Base-by-base conservation (phyloP, 2,888 invertebrate species). In the Kuschelorhynchus macadamiae region DNA sequence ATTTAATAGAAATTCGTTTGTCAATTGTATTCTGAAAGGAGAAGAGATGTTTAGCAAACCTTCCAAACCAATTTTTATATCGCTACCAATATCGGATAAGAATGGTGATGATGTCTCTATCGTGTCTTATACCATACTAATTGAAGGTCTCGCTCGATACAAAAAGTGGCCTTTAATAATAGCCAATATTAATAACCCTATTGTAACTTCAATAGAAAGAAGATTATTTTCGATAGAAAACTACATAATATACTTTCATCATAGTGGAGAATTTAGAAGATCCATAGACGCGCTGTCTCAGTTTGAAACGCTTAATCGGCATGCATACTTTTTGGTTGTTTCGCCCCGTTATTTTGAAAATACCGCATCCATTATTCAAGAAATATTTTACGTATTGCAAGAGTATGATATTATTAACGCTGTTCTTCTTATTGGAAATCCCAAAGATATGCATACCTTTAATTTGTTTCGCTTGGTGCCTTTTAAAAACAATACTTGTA, bases 391-490 rank as follows among this genome's bases (percentile, higher is more conserved):
- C 12, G 63, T 46, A 12, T 49, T 76, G 32, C 70, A 70, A 55
- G 32, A 63, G 9, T 62, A 72, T 20, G 75, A 77, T 33, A 69
- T 80, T 33, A 32, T 77, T 2, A 75, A 79, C 53, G 77, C 72
- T 0, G 76, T 77, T 0, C 72, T 80, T 11, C 39, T 80, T 12
- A 42, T 79, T 5, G 71, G 74, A 0, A 71, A 74, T 46, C 47
- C 66, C 2, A 39, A 59, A 11, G 67, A 73, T 39, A 62, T 52
- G 11, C 49, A 68, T 1, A 64, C 33, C 2, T 78, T 73, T 46
- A 72, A 77, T 20, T 72, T 79, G 1, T 80, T 76, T 49, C 74
- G 79, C 3, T 79, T 78, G 77, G 72, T 73, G 46, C 79, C 80
- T 0, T 80, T 74, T 59, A 72, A 74, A 11, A 71, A 78, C 57